Percentiles rank a stretch among this genome's conserved stretches.
Conservation (phyloP, 2,113 vertebrate species). For the Gasterosteus aculeatus region DNA sequence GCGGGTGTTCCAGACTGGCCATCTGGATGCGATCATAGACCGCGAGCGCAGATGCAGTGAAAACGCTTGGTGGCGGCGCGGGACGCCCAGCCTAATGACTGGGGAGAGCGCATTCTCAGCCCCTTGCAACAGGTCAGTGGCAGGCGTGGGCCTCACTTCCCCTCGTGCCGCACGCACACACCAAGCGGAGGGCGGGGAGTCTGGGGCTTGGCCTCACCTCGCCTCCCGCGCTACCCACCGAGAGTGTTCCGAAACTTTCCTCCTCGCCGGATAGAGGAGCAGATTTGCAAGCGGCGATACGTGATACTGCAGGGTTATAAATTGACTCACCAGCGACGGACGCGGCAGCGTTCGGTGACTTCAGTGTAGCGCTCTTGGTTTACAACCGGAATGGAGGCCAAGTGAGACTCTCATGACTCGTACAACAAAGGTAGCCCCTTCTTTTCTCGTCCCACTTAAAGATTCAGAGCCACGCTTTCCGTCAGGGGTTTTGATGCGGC, state of each 20-base stretch:
- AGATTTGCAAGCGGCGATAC: conserved; percentile 59
- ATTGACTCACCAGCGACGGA: conserved; percentile 72
- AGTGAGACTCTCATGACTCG: not conserved
- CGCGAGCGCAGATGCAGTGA: conserved; percentile 56
- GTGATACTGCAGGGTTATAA: conserved; percentile 81
- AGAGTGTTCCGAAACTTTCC: conserved; percentile 66
- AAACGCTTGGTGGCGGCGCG: conserved; percentile 35
- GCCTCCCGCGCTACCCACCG: conserved; percentile 38
- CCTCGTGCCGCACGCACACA: not conserved
- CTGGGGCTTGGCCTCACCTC: conserved; percentile 42
- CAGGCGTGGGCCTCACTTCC: conserved; percentile 28
- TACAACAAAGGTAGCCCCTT: not conserved
- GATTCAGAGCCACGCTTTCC: conserved; percentile 6
- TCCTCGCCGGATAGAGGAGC: conserved; percentile 61
- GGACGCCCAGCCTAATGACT: conserved; percentile 46
- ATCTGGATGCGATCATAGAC: conserved; percentile 91
- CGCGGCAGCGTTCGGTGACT: conserved; percentile 62
- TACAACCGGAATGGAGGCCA: conserved; percentile 45
- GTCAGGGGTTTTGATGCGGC: conserved; percentile 12
- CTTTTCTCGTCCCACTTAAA: not conserved
- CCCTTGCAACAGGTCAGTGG: conserved; percentile 36
- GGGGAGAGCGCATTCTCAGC: conserved; percentile 31
- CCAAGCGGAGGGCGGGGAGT: not conserved
- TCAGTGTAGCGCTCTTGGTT: conserved; percentile 65
- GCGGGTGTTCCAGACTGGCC: conserved; percentile 86